phyloP scores from a whole-genome alignment of 1,140 invertebrate genomes.

The Listronotus bonariensis region DNA sequence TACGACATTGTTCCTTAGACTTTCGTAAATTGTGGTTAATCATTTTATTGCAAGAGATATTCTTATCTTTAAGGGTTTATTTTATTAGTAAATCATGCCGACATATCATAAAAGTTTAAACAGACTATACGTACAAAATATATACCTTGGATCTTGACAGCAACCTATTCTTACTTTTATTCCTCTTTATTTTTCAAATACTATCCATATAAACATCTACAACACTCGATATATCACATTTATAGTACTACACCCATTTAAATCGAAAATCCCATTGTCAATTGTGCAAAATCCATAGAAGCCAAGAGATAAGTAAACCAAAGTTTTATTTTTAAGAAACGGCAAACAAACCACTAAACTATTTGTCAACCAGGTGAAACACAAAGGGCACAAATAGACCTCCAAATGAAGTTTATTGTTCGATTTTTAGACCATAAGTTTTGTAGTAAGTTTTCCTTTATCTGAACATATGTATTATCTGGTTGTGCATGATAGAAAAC shows the following conservation, averaged over 20 bases:
- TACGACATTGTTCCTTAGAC: no score
- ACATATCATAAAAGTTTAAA: no score
- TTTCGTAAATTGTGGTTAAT: no score
- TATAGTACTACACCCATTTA: neutral
- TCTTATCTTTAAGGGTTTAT: no score
- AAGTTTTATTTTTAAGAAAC: conserved; percentile 18
- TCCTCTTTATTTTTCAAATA: no score
- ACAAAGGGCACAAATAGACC: conserved; percentile 20
- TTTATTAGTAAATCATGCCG: no score
- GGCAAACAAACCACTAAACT: conserved; percentile 13
- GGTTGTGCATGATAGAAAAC: conserved; percentile 24
- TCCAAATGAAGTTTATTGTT: conserved; percentile 22
- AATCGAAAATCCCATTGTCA: no score
- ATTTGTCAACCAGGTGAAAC: conserved; percentile 29
- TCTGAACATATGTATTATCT: conserved; percentile 9
- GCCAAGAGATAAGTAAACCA: conserved; percentile 23
- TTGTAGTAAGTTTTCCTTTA: conserved; percentile 17
- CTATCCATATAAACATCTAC: no score
- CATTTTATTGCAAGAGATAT: no score
- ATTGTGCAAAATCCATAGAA: conserved; percentile 6
- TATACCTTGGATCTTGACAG: no score
- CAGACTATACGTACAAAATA: no score
- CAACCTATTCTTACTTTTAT: no score
- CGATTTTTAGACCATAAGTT: conserved; percentile 17
- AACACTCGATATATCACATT: neutral